Conservation (phyloP, 2,113 vertebrate genomes). For the Callopanchax toddi region DNA sequence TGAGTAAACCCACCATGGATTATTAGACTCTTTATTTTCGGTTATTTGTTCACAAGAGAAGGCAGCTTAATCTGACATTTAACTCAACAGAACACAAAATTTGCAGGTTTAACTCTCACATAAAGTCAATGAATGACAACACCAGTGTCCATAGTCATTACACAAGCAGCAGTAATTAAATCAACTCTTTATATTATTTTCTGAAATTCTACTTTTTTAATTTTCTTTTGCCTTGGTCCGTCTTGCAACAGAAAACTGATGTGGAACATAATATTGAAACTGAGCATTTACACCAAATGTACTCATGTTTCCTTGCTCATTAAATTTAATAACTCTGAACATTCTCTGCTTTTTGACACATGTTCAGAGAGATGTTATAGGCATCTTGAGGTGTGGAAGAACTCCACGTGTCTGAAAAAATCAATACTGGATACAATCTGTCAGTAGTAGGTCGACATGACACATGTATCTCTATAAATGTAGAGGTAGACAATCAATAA, state of each 20-base stretch:
- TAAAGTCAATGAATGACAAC: neutral
- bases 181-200: neutral
- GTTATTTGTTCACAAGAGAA: constrained; percentile 14
- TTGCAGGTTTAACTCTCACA: neutral
- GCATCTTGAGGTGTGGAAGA: constrained; percentile 19
- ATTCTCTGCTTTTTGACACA: constrained; percentile 29
- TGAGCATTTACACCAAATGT: constrained; percentile 37
- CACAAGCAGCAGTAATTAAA: constrained; percentile 12
- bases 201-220: neutral
- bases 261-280: constrained; percentile 36
- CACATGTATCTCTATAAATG: constrained; percentile 8
- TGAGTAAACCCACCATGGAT: too few species aligned
- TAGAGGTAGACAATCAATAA: constrained; percentile 2
- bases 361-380: constrained; percentile 12
- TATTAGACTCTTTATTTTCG: constrained; percentile 24
- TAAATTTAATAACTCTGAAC: constrained; percentile 39
- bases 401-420: constrained; percentile 5
- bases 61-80: constrained; percentile 9
- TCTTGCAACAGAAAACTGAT: constrained; percentile 18
- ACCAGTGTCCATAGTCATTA: neutral
- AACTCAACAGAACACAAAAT: neutral
- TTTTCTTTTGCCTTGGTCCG: neutral
- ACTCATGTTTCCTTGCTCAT: constrained; percentile 45
- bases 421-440: constrained; percentile 12
- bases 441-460: constrained; percentile 1